Base-by-base conservation (phyloP, 2,113 vertebrate species). In the Clinocottus analis region DNA sequence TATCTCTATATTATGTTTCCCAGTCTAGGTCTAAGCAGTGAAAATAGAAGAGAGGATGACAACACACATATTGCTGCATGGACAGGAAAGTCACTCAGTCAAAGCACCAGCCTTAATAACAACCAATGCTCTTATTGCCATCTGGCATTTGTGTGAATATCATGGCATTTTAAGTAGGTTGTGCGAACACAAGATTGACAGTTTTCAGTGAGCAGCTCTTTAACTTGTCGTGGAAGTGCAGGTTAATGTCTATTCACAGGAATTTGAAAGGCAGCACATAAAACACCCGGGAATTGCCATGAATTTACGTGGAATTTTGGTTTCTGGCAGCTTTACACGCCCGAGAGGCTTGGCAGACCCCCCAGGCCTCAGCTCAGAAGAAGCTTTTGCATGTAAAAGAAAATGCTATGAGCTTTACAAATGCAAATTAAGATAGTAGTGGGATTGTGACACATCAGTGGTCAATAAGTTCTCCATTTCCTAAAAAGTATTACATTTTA, bases 1-100 rank as follows among this genome's bases (percentile, higher is more conserved):
- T 33, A 33, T 33, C 66, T 73, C 14, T 59, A 72, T 78, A 17
- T 43, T 33, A 33, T 33, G 2, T 75, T 13, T 45, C 74, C 29
- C 51, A 41, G 19, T 68, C 65, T 51, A 73, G 39, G 19, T 72
- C 65, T 53, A 66, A 47, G 43, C 8, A 37, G 35, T 29, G 25
- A 74, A 69, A 75, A 69, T 2, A 43, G 65, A 58, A 23, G 23
- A 23, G 27, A 62, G 58, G 55, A 56, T 25, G 33, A 51, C 56
- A 27, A 41, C 11, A 47, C 5, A 73, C 4, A 27, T 61, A 0
- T 1, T 55, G 33, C 55, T 83, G 53, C 5, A 55, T 45, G 61
- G 37, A 67, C 25, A 23, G 5, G 45, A 61, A 79, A 62, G 39
- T 49, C 29, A 66, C n/a, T 56, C 75, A 61, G n/a, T 76, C 9